Conservation (phyloP, 2,888 invertebrate genomes). For the Norana najaformis region DNA sequence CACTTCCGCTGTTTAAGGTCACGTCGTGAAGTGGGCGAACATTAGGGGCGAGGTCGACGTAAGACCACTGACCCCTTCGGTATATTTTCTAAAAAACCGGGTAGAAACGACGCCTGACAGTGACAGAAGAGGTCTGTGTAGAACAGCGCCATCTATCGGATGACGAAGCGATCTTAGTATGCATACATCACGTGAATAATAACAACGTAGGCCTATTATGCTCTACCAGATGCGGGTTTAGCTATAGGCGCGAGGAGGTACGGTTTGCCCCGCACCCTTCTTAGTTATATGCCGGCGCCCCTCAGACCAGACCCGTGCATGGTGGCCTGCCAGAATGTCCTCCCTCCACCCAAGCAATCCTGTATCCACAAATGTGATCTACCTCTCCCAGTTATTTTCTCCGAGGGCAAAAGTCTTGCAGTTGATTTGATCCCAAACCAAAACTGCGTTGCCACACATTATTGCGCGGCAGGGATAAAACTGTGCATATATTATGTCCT, state of each 20-base stretch:
- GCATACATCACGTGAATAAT: not conserved
- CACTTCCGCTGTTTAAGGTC: not conserved
- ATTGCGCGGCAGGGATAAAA: not conserved
- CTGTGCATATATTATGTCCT: not conserved
- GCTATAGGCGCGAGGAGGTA: too few species aligned
- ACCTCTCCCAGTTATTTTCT: not conserved
- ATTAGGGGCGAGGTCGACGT: constrained; percentile 14
- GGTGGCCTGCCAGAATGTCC: too few species aligned
- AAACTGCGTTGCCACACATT: not conserved
- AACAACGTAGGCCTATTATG: too few species aligned
- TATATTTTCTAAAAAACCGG: not conserved
- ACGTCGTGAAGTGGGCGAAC: not conserved
- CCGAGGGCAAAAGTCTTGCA: not conserved
- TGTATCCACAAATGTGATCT: too few species aligned
- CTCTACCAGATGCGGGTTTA: too few species aligned
- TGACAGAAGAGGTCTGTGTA: not conserved
- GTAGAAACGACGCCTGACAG: not conserved
- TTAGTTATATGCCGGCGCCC: too few species aligned
- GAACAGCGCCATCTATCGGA: not conserved
- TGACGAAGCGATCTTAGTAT: not conserved
- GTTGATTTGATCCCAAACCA: not conserved
- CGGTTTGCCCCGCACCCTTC: too few species aligned
- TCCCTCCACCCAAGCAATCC: too few species aligned
- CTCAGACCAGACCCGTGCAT: too few species aligned
- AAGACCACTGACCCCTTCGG: not conserved